Percentiles rank a stretch among this genome's conserved stretches.
phyloP scores from a whole-genome alignment of 1,140 invertebrate genomes.

The Caerostris darwini region DNA sequence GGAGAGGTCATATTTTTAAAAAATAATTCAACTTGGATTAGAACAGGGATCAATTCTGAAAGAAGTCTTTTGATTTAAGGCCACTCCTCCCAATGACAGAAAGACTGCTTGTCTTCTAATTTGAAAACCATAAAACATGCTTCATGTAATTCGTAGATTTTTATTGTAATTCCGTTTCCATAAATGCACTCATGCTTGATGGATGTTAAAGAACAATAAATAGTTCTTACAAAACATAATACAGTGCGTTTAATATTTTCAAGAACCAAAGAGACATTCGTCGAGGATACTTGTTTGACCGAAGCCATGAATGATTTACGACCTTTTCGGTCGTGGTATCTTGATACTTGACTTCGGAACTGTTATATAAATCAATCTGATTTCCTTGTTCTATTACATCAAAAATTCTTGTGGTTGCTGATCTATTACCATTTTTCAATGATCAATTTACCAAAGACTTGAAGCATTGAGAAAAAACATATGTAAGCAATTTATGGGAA shows the following conservation, averaged over 20 bases:
- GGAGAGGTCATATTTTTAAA: not conserved
- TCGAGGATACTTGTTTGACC: not conserved
- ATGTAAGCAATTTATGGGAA: too few relatives aligned
- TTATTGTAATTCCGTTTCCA: not conserved
- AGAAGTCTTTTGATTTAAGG: not conserved
- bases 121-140: constrained; percentile 7
- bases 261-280: not conserved
- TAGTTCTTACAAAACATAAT: not conserved
- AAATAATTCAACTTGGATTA: not conserved
- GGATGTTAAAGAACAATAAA: not conserved
- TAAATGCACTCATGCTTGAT: constrained; percentile 3
- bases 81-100: not conserved
- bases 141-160: not conserved
- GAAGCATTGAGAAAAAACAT: too few relatives aligned
- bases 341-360: not conserved
- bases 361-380: not conserved
- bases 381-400: not conserved
- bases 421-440: not conserved
- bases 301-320: not conserved
- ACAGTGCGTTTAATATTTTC: not conserved
- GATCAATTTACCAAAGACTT: not conserved
- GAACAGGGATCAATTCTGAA: not conserved
- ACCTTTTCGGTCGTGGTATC: not conserved
- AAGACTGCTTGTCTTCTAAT: constrained; percentile 11
- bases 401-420: too few relatives aligned